Conservation (phyloP, 2,888 invertebrate species). For the Subacronicta megacephala region DNA sequence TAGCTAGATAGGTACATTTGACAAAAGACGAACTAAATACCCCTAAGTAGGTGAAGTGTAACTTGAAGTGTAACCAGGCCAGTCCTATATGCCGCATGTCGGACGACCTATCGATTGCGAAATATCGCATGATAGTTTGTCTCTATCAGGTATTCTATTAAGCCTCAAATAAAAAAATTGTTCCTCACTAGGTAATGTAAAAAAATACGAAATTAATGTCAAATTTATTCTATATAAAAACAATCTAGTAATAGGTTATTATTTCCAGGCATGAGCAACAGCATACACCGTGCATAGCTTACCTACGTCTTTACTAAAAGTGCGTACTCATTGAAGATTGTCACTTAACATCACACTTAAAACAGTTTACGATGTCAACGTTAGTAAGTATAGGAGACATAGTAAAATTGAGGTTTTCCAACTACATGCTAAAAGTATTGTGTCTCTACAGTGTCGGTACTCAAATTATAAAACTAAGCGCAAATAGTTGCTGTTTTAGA, state of each 20-base stretch:
- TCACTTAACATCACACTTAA: conserved; percentile 56
- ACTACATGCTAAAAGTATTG: conserved; percentile 34
- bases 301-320: conserved; percentile 55
- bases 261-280: conserved; percentile 47
- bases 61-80: too few relatives aligned
- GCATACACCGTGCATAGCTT: conserved; percentile 43
- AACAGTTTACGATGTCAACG: conserved; percentile 58
- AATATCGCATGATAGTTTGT: too few relatives aligned
- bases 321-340: conserved; percentile 47
- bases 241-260: neutral
- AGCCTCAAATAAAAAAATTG: too few relatives aligned
- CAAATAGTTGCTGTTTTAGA: conserved; percentile 33
- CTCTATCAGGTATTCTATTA: too few relatives aligned
- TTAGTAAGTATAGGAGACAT: conserved; percentile 35
- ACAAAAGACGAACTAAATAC: neutral
- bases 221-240: too few relatives aligned
- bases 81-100: too few relatives aligned
- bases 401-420: conserved; percentile 36
- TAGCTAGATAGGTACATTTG: too few relatives aligned
- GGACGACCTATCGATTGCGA: too few relatives aligned
- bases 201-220: too few relatives aligned
- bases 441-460: conserved; percentile 24
- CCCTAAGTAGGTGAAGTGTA: too few relatives aligned
- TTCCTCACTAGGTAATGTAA: too few relatives aligned
- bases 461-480: conserved; percentile 29